Conservation (phyloP, 1,140 invertebrate genomes). For the Dysdera silvatica region DNA sequence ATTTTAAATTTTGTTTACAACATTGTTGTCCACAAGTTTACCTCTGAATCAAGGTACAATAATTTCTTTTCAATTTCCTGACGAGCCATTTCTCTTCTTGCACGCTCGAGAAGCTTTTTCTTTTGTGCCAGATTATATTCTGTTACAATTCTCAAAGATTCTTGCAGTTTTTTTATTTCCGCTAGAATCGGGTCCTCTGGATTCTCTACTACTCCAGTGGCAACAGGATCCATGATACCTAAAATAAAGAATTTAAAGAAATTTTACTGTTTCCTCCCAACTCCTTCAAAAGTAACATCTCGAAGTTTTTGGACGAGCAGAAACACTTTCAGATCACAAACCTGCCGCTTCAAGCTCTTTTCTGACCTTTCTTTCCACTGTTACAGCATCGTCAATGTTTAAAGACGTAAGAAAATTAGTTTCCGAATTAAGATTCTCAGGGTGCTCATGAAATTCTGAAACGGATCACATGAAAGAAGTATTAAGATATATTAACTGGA, state of each 20-base stretch:
- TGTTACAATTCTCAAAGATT: constrained; percentile 62
- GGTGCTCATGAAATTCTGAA: too few relatives aligned
- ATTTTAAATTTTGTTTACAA: too few relatives aligned
- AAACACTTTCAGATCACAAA: too few relatives aligned
- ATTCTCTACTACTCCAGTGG: constrained; percentile 49
- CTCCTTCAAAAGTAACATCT: too few relatives aligned
- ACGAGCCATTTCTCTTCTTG: constrained; percentile 56
- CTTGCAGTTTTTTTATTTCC: constrained; percentile 73
- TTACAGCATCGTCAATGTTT: constrained; percentile 44
- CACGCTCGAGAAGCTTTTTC: constrained; percentile 52
- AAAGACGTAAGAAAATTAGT: constrained; percentile 29
- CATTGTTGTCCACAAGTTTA: too few relatives aligned
- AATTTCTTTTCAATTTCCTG: constrained; percentile 63
- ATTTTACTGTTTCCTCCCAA: too few relatives aligned
- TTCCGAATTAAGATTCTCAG: too few relatives aligned
- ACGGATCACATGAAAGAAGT: too few relatives aligned
- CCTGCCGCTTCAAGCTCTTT: constrained; percentile 82
- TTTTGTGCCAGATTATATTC: constrained; percentile 61
- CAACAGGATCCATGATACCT: constrained; percentile 38
- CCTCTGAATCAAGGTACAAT: constrained; percentile 59
- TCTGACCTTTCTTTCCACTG: constrained; percentile 66
- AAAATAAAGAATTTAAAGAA: background rate
- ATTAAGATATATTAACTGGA: too few relatives aligned
- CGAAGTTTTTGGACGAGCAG: too few relatives aligned
- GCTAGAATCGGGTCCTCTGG: constrained; percentile 74